Conservation (phyloP, 64 coral and sea anemone genomes). For the Cladopsammia gracilis region DNA sequence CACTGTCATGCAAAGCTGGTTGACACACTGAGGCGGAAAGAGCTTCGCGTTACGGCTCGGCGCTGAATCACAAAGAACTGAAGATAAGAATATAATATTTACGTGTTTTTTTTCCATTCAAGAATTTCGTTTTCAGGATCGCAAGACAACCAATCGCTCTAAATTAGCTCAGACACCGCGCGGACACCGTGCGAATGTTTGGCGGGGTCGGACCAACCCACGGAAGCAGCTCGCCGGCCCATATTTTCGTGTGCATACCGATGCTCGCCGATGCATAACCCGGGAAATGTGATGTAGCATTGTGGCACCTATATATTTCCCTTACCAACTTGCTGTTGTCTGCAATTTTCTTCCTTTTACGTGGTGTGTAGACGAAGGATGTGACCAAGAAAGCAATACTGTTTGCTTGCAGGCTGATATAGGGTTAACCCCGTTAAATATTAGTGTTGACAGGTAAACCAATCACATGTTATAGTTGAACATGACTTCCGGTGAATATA, state of each 20-base stretch:
- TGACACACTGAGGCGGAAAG: neutral
- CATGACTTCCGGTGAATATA: neutral
- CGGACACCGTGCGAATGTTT: neutral
- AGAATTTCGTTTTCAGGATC: neutral
- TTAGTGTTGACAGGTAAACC: neutral
- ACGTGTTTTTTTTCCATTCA: neutral
- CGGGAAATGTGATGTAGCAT: no score
- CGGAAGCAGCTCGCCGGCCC: neutral
- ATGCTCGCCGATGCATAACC: no score
- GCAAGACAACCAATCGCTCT: neutral
- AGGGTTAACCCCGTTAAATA: neutral
- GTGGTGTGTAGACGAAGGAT: neutral
- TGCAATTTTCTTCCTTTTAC: constrained; percentile 11
- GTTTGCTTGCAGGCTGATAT: neutral
- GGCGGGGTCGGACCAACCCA: neutral
- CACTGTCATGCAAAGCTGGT: neutral
- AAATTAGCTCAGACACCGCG: neutral
- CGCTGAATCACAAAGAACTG: constrained; percentile 2
- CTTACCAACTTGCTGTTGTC: neutral
- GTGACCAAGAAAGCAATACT: neutral
- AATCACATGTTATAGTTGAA: neutral
- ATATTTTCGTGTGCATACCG: neutral
- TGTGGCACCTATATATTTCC: neutral
- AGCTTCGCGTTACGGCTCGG: neutral
- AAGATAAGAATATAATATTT: neutral